Base-by-base conservation (phyloP, 2,113 vertebrate genomes). In the Corythornis cristatus region DNA sequence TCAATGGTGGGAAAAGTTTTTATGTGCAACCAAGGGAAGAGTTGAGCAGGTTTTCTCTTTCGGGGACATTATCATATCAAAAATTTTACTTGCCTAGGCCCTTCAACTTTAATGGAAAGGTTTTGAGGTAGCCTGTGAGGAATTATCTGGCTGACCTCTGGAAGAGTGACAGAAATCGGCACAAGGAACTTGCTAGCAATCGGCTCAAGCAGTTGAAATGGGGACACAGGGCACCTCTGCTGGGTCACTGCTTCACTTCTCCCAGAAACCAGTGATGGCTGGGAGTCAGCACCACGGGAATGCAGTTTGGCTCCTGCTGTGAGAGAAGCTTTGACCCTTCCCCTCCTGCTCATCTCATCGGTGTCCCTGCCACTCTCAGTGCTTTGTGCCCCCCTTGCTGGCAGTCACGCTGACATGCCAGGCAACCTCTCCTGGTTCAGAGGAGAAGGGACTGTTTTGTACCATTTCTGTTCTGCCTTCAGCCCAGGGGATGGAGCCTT, bases 311-410 rank as follows among this genome's bases (percentile, higher is more conserved):
- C n/a, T 83, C 37, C 61, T 57, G 40, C 31, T 46, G n/a, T 37
- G 77, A 72, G 72, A 91, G 80, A 40, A 87, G 77, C 67, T 61
- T 28, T 94, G 86, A 88, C 87, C 74, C 48, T 40, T 87, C 33
- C 42, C 51, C 56, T 81, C 21, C n/a, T 58, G 46, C 17, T n/a
- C 79, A 12, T 45, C 53, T 37, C 68, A 46, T 66, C 57, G 48
- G n/a, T 0, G 1, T n/a, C 42, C n/a, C 29, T 8, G 16, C 11
- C 64, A 9, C 3, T 3, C 25, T 58, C 8, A 50, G 53, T 25
- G 57, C 21, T 40, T 22, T 3, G 17, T 35, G 50, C 15, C 8
- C n/a, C 37, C 65, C 37, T 76, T 21, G 14, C 35, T 9, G 21
- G 58, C 48, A 76, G 64, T 29, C 43, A 43, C 20, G 19, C 11